Evolutionary conservation across 2,113 vertebrate species (phyloP), one percentile per base, ranked within the genome.

Genomic region (Bambusicola thoracicus): DNA sequence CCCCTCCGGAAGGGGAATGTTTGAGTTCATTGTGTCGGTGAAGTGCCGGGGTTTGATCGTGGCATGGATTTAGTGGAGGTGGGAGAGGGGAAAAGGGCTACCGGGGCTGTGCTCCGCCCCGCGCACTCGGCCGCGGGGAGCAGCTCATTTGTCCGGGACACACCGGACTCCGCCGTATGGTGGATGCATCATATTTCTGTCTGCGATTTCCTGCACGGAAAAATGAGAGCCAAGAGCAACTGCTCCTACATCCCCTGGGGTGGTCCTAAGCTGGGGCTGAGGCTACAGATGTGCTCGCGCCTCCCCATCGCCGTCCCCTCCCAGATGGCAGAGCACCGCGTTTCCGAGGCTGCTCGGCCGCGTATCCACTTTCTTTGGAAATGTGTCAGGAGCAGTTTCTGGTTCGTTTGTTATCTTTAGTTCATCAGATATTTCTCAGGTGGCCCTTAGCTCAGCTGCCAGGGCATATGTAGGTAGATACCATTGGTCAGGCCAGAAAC

Each of bases 1-100:
- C 94, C 92, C 93, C 81, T 87, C 85, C 79, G 85, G 81, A 83
- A 84, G 81, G 79, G 89, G 85, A 87, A 77, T 73, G 89, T 80
- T 92, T 68, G 94, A 76, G 68, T 84, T 89, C 92, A 87, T 83
- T 58, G 68, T 92, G 78, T 20, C 24, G 73, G 78, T 67, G 78
- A 72, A 87, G 53, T 13, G 85, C 74, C 20, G 19, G 4, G 69
- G 85, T 80, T 87, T 77, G 89, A 87, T 80, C 6, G 1, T 24
- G 46, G 59, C 29, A 44, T 4, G 7, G 58, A 82, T 80, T 61
- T 75, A 9, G 34, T 80, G 91, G 81, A 86, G 85, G 85, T 91
- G 81, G 85, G 67, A 93, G 76, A 66, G 27, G 87, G 70, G 63
- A 85, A 79, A 62, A 49, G 73, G 77, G 88, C 77, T 91, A 91